Base-by-base conservation (phyloP, 2,888 invertebrate species). In the Spisula subtruncata region DNA sequence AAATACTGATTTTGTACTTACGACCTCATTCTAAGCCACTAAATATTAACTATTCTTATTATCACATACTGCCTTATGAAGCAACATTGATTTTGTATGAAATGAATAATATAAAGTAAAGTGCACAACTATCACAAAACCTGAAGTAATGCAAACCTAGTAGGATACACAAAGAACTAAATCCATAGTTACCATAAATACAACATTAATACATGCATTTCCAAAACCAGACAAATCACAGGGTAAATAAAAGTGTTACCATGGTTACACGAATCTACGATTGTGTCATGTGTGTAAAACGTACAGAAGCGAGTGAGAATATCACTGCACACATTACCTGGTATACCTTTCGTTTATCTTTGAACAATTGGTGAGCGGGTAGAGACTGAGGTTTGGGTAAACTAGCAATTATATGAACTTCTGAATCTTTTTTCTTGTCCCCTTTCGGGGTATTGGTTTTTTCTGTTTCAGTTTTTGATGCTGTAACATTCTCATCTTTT, bases 331-430 rank as follows among this genome's bases (percentile, higher is more conserved):
- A 89, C 89, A 71, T 85, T 91, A 91, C 91, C 91, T 92, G 91
- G 79, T 90, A 92, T 91, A 91, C 91, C 91, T 92, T 92, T 88
- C 92, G 79, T 81, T 91, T 93, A 87, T 94, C 94, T 93, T 94
- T 95, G 86, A 94, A 94, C 82, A 94, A 92, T 89, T 95, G 95
- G 81, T 94, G 95, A 75, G 93, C 92, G 14, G 95, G 95, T 60
- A 95, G 92, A 6, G 95, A 95, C 86, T 95, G 95, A 29, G 95
- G 95, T 89, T 96, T 96, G 10, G 95, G 95, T 66, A 96, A 88
- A 91, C 94, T 94, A 35, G 95, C 94, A 83, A 94, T 93, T 85
- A 95, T 89, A 35, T 94, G 93, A 10, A 94, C 90, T 85, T 95
- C 94, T 29, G 92, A 86, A 66, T 92, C 92, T 32, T 90, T 87